Base-by-base conservation (phyloP, 2,797 vertebrate genomes). In the Astyanax mexicanus region DNA sequence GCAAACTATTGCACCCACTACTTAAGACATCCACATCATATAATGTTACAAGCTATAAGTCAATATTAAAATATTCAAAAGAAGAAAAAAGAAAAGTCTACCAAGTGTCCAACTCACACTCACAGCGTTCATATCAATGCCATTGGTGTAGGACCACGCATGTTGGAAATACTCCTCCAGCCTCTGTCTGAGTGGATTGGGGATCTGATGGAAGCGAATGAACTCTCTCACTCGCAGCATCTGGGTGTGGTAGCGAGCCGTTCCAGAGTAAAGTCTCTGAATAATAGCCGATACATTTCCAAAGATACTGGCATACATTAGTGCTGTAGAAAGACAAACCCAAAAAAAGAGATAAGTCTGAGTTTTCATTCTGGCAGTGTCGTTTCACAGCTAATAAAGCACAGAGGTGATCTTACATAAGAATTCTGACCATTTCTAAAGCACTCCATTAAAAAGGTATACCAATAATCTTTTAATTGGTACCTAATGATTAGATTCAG, bases 261-360 rank as follows among this genome's bases (percentile, higher is more conserved):
- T 95, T 69, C 94, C 94, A 0, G 94, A 95, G 86, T 95, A 95
- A 4, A 95, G 88, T 2, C 94, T 89, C 90, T 95, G 94, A 84
- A 95, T 95, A 61, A 95, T 95, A 68, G 95, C 95, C 0, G 95
- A 95, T 1, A 95, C 94, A n/a, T 95, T 95, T n/a, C 95, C 93
- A 49, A 95, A 95, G 72, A 95, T 95, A 75, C 95, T 95, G 87
- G 93, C 93, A 0, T 95, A 95, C 93, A 95, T 95, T 72, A 95
- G 89, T 0, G 95, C 95, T 95, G 87, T 0, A 54, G 42, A 76
- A 21, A 69, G 9, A 52, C 10, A 42, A 23, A 54, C n/a, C n/a
- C n/a, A 45, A 58, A 37, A n/a, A n/a, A 32, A 32, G 32, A 32
- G 29, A 32, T 5, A 32, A 42, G 12, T 19, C n/a, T 27, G 51